A percentile compares a stretch with the other conserved stretches of the same genome.
phyloP scores from a whole-genome alignment of 2,797 vertebrate genomes.

The Cryptoprocta ferox region DNA sequence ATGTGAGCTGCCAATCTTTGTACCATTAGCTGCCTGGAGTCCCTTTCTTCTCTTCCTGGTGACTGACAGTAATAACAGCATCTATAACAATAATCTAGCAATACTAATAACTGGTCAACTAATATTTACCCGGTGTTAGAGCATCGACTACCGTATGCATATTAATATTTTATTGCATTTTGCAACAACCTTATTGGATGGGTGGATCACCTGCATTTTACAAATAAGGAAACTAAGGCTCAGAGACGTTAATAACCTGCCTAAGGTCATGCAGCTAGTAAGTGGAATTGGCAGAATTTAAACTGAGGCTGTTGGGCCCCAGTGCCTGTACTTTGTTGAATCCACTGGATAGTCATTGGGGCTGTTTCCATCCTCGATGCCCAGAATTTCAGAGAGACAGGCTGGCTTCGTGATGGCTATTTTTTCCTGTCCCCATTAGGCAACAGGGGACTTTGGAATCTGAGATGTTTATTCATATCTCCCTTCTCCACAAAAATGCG shows the following conservation, averaged over 20 bases:
- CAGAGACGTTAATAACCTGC: background rate
- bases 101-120: background rate
- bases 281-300: background rate
- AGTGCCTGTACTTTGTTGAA: background rate
- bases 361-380: background rate
- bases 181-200: background rate
- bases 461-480: background rate
- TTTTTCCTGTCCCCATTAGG: background rate
- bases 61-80: background rate
- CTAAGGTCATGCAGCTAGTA: background rate
- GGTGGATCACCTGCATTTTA: background rate
- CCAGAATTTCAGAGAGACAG: background rate
- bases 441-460: constrained; percentile 1
- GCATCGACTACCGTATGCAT: background rate
- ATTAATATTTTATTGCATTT: constrained; percentile 43
- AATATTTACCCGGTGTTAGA: background rate
- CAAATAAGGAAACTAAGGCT: background rate
- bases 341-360: too few species aligned
- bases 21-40: background rate
- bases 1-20: background rate
- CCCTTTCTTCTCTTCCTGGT: constrained; percentile 7
- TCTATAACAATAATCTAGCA: background rate
- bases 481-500: background rate
- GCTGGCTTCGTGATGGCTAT: background rate
- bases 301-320: background rate